phyloP scores from a whole-genome alignment of 2,113 vertebrate genomes.

The Notiomystis cincta region DNA sequence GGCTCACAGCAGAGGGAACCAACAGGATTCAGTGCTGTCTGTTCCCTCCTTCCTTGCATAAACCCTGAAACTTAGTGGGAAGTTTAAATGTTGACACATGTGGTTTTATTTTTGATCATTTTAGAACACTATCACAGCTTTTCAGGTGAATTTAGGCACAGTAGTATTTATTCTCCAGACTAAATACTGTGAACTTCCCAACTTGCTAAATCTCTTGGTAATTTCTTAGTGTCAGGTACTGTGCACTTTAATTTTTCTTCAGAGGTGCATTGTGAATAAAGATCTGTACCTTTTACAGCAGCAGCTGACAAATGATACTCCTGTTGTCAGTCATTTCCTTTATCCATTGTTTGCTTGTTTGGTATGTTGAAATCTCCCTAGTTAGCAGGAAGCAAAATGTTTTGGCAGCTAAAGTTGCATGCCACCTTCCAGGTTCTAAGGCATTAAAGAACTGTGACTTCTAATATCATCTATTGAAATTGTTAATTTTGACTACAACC shows the following conservation, averaged over 20 bases:
- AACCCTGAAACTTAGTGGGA: not conserved
- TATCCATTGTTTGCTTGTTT: not conserved
- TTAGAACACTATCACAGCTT: not conserved
- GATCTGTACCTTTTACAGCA: not conserved
- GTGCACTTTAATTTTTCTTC: not conserved
- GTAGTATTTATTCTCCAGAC: not conserved
- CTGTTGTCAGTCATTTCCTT: not conserved
- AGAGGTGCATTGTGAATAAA: not conserved
- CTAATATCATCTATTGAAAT: not conserved
- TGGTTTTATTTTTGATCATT: not conserved
- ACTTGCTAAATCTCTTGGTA: not conserved
- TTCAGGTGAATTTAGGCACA: not conserved
- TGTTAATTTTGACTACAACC: not conserved
- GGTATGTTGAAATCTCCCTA: not conserved
- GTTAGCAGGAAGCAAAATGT: not conserved
- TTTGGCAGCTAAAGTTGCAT: not conserved
- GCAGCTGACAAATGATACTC: not conserved
- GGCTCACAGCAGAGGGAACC: not conserved
- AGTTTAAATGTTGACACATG: not conserved
- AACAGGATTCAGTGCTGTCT: not conserved
- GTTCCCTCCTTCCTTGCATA: not conserved
- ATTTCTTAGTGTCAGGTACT: not conserved
- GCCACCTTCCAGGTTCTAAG: not conserved
- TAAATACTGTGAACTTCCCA: not conserved
- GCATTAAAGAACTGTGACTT: not conserved